These are phyloP conservation scores for Melipona quadrifasciata DNA, from an alignment of 1,140 invertebrate species.

Conservation along the genomic window DNA sequence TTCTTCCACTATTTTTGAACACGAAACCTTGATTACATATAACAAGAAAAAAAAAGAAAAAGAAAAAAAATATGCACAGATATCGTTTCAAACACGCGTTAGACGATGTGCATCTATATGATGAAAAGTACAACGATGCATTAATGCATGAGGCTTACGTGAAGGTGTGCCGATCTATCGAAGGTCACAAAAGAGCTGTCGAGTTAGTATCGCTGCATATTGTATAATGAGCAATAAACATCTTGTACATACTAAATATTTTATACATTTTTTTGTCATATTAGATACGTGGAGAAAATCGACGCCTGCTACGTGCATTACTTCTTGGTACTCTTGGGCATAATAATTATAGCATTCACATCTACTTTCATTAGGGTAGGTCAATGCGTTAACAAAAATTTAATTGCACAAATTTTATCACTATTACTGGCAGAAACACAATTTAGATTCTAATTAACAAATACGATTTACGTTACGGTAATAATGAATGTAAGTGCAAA, in stretches of 20 bases:
- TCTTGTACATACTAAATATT: not conserved
- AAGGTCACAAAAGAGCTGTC: not conserved
- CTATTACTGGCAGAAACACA: no score
- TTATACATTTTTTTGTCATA: not conserved
- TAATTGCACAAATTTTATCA: no score
- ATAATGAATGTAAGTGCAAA: not conserved
- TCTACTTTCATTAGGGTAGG: not conserved
- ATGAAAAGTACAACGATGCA: not conserved
- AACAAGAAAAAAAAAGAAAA: no score
- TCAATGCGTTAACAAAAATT: not conserved
- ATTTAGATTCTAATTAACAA: not conserved
- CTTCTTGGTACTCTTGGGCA: not conserved
- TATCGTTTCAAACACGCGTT: slow-evolving; percentile 10
- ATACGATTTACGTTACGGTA: not conserved
- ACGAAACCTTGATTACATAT: not conserved
- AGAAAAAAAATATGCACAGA: not conserved
- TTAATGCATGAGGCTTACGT: not conserved
- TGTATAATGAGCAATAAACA: not conserved
- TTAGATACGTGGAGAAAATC: not conserved
- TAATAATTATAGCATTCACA: not conserved
- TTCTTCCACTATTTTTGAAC: not conserved
- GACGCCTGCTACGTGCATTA: not conserved
- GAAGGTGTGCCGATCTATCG: not conserved
- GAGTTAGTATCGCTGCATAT: not conserved
- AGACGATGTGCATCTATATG: not conserved